A percentile compares a stretch with the other conserved stretches of the same genome.
These are phyloP conservation scores for Drosophila mimetica DNA, from an alignment of 2,888 invertebrate genomes.

Conservation along the genomic window DNA sequence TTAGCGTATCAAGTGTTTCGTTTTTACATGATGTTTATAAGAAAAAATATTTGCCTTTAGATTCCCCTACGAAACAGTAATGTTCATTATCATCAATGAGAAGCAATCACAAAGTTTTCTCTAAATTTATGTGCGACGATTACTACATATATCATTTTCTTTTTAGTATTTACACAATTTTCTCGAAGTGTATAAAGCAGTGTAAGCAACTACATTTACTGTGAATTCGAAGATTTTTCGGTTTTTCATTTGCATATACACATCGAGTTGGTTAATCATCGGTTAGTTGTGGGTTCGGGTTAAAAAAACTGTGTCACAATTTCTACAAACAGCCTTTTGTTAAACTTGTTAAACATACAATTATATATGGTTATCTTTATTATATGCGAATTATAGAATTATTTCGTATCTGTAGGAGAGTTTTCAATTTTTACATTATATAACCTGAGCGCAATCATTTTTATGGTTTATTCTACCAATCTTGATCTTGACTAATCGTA, in stretches of 20 bases:
- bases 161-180: slow-evolving; percentile 64
- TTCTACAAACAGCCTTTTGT: slow-evolving; percentile 84
- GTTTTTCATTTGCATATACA: slow-evolving; percentile 57
- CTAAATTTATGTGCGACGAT: slow-evolving; percentile 37
- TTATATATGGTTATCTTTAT: slow-evolving; percentile 40
- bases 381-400: slow-evolving; percentile 30
- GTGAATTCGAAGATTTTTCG: slow-evolving; percentile 17
- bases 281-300: slow-evolving; percentile 27
- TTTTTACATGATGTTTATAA: slow-evolving; percentile 34
- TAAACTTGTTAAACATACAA: slow-evolving; percentile 78
- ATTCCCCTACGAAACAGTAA: slow-evolving; percentile 32
- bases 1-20: slow-evolving; percentile 33
- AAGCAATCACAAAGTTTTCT: slow-evolving; percentile 79
- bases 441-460: slow-evolving; percentile 81
- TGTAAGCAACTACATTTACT: slow-evolving; percentile 50
- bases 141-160: slow-evolving; percentile 21
- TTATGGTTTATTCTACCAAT: slow-evolving; percentile 49
- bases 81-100: slow-evolving; percentile 61
- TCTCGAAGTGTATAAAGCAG: slow-evolving; percentile 33
- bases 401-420: slow-evolving; percentile 44
- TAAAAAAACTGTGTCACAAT: slow-evolving; percentile 78
- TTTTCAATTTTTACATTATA: slow-evolving; percentile 48
- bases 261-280: slow-evolving; percentile 38
- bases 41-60: slow-evolving; percentile 30
- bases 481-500: slow-evolving; percentile 27